Percentiles rank a stretch among this genome's conserved stretches.
phyloP scores from a whole-genome alignment of 2,113 vertebrate genomes.

The Hiodon tergisus region DNA sequence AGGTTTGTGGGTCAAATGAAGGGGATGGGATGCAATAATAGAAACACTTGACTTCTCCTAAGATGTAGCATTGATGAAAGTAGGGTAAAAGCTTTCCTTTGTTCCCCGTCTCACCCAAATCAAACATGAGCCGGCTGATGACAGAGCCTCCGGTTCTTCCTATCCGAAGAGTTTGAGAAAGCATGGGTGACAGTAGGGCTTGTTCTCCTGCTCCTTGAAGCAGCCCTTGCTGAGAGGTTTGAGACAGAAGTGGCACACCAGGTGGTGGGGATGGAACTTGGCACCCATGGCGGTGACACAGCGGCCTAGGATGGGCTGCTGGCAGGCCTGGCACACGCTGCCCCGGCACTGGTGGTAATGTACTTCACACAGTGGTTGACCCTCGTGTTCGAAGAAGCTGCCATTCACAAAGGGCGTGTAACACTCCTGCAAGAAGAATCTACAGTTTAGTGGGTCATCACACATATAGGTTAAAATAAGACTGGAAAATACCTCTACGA shows the following conservation, averaged over 20 bases:
- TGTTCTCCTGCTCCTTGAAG: constrained; percentile 86
- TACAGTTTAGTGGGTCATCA: not conserved
- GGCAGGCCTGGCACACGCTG: constrained; percentile 80
- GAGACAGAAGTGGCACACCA: constrained; percentile 85
- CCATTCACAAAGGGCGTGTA: constrained; percentile 80
- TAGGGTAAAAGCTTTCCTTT: too few species aligned
- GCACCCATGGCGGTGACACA: constrained; percentile 86
- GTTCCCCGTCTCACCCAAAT: not conserved
- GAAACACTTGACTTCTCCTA: too few species aligned
- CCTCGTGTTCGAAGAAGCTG: constrained; percentile 85
- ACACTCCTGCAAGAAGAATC: constrained; percentile 65
- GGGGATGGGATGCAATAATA: too few species aligned
- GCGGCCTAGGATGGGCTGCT: constrained; percentile 82
- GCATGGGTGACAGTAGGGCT: constrained; percentile 89
- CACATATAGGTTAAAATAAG: not conserved
- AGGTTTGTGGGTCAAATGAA: too few species aligned
- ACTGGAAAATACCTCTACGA: not conserved
- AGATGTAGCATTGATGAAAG: not conserved
- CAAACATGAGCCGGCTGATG: constrained; percentile 41
- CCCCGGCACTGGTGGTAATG: constrained; percentile 85
- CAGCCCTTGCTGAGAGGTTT: constrained; percentile 85
- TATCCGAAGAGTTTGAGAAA: constrained; percentile 81
- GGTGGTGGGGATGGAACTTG: constrained; percentile 87
- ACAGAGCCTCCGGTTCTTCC: not conserved
- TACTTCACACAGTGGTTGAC: constrained; percentile 80